Evolutionary conservation across 2,113 vertebrate species (phyloP).

Genomic region (Myodes glareolus): DNA sequence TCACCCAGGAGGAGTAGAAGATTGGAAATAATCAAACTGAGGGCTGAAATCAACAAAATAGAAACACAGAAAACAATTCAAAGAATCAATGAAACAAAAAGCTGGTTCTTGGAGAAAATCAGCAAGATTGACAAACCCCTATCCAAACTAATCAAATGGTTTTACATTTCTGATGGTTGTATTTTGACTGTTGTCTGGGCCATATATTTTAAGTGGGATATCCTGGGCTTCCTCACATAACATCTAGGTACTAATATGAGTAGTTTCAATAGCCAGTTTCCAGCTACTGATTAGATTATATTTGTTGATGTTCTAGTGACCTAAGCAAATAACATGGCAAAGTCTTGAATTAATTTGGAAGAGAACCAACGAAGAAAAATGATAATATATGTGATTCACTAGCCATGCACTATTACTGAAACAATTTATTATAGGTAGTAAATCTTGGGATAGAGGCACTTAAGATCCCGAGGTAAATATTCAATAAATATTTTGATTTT

Average conservation of each 20-base stretch:
- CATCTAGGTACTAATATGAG: not conserved
- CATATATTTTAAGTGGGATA: not conserved
- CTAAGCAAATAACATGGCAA: not conserved
- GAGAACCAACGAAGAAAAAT: not conserved
- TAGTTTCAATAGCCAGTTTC: not conserved
- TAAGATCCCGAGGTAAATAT: not conserved
- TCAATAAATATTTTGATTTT: not conserved
- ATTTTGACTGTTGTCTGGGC: not conserved
- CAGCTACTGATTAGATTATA: not conserved
- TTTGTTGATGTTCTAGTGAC: not conserved
- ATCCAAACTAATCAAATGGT: too few species aligned
- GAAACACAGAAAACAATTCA: too few species aligned
- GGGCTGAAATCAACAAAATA: too few species aligned
- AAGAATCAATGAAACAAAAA: too few species aligned
- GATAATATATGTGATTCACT: not conserved
- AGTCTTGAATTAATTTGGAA: not conserved
- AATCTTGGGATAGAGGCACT: not conserved
- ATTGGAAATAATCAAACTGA: too few species aligned
- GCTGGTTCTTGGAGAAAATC: too few species aligned
- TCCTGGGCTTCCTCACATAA: not conserved
- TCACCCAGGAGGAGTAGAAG: too few species aligned
- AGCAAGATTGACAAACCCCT: too few species aligned
- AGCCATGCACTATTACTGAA: not conserved
- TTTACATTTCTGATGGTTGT: not conserved
- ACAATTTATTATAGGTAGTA: not conserved